phyloP scores from a whole-genome alignment of 2,797 vertebrate genomes.

The Danio choprae region DNA sequence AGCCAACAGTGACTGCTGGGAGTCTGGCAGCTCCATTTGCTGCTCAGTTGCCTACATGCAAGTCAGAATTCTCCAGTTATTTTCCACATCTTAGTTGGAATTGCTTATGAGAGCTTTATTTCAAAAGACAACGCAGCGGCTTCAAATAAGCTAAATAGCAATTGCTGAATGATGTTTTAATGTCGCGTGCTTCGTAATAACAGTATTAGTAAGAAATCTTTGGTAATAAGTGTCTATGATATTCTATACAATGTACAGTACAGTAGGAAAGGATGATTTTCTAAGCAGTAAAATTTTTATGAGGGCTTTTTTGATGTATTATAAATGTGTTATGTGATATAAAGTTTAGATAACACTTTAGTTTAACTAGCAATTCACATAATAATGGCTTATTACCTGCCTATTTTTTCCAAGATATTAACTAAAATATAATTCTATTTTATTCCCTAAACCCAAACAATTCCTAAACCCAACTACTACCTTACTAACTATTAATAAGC shows the following conservation, averaged over 20 bases:
- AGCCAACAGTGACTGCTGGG: slow-evolving; percentile 34
- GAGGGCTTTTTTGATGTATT: too few relatives aligned
- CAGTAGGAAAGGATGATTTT: too few relatives aligned
- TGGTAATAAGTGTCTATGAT: background rate
- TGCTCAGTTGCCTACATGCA: slow-evolving; percentile 18
- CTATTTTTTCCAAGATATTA: too few relatives aligned
- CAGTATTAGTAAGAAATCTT: background rate
- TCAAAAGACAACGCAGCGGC: background rate
- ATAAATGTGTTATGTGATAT: too few relatives aligned
- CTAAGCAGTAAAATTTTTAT: too few relatives aligned
- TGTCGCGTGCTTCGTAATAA: background rate
- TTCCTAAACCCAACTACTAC: too few relatives aligned
- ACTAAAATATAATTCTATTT: too few relatives aligned
- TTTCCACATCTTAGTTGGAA: background rate
- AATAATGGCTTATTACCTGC: too few relatives aligned
- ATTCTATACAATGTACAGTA: background rate
- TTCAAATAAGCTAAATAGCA: background rate
- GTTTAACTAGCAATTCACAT: too few relatives aligned
- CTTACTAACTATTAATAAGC: too few relatives aligned
- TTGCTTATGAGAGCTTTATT: background rate
- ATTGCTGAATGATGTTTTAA: background rate
- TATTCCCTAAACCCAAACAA: too few relatives aligned
- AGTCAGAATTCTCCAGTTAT: slow-evolving; percentile 2
- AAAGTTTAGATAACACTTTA: too few relatives aligned
- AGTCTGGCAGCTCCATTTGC: slow-evolving; percentile 36